Evolutionary conservation across 2,113 vertebrate species (phyloP), one percentile per base, ranked within the genome.

Genomic region (Leptobrachium ailaonicum): DNA sequence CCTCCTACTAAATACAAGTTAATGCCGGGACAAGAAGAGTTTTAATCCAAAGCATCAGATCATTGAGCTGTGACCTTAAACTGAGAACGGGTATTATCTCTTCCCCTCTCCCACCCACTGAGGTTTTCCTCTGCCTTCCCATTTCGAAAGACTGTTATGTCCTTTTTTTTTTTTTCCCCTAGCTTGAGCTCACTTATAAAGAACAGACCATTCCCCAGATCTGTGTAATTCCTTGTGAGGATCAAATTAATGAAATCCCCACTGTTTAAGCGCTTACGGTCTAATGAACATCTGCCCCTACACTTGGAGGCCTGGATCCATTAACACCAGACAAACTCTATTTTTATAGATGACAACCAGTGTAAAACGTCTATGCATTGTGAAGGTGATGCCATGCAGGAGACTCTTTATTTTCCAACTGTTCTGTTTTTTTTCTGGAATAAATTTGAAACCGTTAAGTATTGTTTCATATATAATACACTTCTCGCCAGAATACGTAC

Each of bases 141-240:
- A 77, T 66, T 1, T 4, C 76, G 63, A 85, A 66, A 50, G 47
- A 50, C 47, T 50, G 47, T 4, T 50, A 32, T 32, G 20, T 32
- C 20, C 50, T 54, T n/a, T n/a, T n/a, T n/a, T n/a, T n/a, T n/a
- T n/a, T n/a, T n/a, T 54, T 54, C 12, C 2, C 60, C 76, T 67
- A 82, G 66, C 69, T 20, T 72, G 66, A 67, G 67, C 41, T 43
- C 32, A 0, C 0, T 14, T 71, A 73, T 66, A 60, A 87, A 82
- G 41, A 79, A 71, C 72, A 32, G 71, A 81, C 63, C 64, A 85
- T 79, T 78, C 75, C 75, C 77, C 54, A 82, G 84, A 86, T 75
- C 50, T 83, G 71, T 85, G 75, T 83, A 86, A 81, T 84, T 84
- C 82, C 82, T 77, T 84, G 82, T 86, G 80, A 83, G 83, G 87